phyloP scores from a whole-genome alignment of 2,113 vertebrate genomes.

The Chaetorhynchus papuensis region DNA sequence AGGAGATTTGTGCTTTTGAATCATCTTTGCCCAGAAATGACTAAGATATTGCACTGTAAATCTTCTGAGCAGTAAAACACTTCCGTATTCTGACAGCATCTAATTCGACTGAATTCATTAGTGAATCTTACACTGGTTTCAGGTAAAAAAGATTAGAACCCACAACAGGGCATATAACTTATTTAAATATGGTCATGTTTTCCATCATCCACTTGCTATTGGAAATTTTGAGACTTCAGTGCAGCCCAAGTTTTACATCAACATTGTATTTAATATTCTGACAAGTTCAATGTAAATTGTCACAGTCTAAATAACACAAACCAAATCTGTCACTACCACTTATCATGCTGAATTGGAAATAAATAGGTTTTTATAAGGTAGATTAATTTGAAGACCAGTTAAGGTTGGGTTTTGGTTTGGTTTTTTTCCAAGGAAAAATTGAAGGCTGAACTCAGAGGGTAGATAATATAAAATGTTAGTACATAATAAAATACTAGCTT shows the following conservation, averaged over 20 bases:
- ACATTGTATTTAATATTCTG: neutral
- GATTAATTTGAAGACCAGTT: neutral
- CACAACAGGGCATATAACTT: neutral
- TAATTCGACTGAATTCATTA: neutral
- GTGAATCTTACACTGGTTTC: neutral
- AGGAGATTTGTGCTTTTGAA: constrained; percentile 1
- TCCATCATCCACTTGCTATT: neutral
- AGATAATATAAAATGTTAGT: neutral
- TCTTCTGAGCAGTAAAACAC: neutral
- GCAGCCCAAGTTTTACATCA: neutral
- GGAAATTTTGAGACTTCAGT: neutral
- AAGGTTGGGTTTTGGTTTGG: neutral
- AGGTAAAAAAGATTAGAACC: neutral
- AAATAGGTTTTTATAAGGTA: neutral
- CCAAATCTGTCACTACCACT: neutral
- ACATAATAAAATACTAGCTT: neutral
- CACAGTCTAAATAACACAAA: neutral
- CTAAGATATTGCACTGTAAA: neutral
- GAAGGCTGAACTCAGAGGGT: neutral
- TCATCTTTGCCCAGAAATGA: neutral
- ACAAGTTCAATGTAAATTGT: neutral
- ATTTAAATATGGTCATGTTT: neutral
- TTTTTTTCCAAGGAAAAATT: neutral
- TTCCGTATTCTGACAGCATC: neutral
- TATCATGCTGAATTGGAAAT: neutral